Evolutionary conservation across 2,888 invertebrate species (phyloP), one percentile per base, ranked within the genome.

Genomic region (Tetragonula carbonaria): DNA sequence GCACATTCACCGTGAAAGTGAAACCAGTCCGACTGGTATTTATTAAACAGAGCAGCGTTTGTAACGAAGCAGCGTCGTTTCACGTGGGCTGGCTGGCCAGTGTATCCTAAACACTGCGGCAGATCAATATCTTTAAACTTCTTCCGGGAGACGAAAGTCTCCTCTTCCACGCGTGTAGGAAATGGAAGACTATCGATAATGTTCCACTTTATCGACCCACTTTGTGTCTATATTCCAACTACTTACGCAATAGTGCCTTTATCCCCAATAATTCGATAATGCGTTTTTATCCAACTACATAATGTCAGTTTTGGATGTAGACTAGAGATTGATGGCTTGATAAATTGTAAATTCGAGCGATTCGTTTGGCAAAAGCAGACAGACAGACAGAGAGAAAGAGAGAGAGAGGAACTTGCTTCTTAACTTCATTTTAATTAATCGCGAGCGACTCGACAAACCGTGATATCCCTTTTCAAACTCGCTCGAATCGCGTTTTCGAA

Each of bases 81-180:
- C 53, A n/a, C 59, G 59, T 72, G 72, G 59, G 45, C 13, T 14
- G 72, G 45, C 38, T n/a, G n/a, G 21, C 71, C 55, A n/a, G 16
- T 57, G 23, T 23, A 59, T 45, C 45, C 23, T 57, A 72, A 72
- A 59, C 72, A 23, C n/a, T 53, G 33, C 23, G 13, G 23, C 23
- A 45, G 59, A 72, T 72, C 59, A 59, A 72, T 72, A 72, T 72
- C 72, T 45, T 45, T 38, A 72, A 72, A 59, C 23, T 72, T 72
- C 72, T 59, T 72, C 57, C 8, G 2, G 23, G 18, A 6, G 23
- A 16, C 45, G 21, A 55, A 11, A 18, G 23, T 4, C 5, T 38
- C 38, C 18, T 23, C n/a, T 59, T 59, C 6, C 8, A 4, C 1
- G 72, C n/a, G 23, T 11, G 23, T 6, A 18, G 0, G 2, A 4